Conservation (phyloP, 2,113 vertebrate species). For the Leucopsar rothschildi region DNA sequence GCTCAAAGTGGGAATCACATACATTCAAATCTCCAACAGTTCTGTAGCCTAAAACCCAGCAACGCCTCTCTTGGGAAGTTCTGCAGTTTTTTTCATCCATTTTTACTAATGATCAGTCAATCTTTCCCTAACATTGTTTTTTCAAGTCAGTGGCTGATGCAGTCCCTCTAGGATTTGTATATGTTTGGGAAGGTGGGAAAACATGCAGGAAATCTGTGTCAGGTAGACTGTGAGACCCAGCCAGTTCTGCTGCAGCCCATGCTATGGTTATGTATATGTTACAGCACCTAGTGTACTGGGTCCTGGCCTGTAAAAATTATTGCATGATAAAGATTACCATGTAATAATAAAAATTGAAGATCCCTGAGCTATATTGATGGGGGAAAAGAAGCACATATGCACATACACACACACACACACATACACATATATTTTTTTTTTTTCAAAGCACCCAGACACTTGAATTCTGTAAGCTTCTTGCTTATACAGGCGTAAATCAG, state of each 20-base stretch:
- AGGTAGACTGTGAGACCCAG: not conserved
- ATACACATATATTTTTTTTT: too few species aligned
- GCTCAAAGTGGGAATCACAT: constrained; percentile 26
- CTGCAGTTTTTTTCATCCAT: not conserved
- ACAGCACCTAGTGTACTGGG: not conserved
- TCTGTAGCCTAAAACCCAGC: not conserved
- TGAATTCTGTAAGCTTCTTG: not conserved
- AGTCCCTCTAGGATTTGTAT: not conserved
- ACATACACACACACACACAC: too few species aligned
- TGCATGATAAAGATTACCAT: not conserved
- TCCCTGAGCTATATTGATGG: not conserved
- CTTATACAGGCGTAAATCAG: not conserved
- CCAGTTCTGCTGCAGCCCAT: not conserved
- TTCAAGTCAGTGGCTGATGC: not conserved
- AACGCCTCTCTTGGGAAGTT: not conserved
- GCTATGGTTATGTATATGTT: not conserved
- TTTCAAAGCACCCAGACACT: not conserved
- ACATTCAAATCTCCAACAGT: not conserved
- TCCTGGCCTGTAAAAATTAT: not conserved
- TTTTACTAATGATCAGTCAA: not conserved
- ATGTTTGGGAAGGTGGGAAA: not conserved
- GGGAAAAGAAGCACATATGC: not conserved
- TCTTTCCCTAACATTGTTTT: not conserved
- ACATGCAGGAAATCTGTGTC: not conserved
- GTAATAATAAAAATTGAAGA: not conserved